Evolutionary conservation across 2,113 vertebrate species (phyloP), one percentile per base, ranked within the genome.

Genomic region (Hippolais icterina): DNA sequence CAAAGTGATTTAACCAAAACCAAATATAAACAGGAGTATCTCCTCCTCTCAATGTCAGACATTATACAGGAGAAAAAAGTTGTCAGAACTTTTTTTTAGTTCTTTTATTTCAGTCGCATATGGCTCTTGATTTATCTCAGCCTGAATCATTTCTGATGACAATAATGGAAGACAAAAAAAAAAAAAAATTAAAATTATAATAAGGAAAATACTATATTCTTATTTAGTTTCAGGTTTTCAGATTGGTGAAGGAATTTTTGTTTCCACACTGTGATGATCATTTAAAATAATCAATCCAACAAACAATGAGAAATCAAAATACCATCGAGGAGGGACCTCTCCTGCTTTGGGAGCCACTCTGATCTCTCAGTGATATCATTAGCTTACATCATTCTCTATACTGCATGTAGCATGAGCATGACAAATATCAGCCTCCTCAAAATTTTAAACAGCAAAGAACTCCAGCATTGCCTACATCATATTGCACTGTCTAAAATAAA

Each of bases 131-230:
- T 47, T 78, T 28, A 65, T 52, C 28, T 57, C 50, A 78, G 57
- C 5, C 29, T 65, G 35, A 76, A 44, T 65, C 1, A 46, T 84
- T 91, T 84, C 56, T 70, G 31, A 65, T 61, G 0, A 76, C 24
- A 63, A 33, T 27, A 64, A 37, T 0, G 1, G 13, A 39, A 35
- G 3, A 7, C 3, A 6, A 24, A 29, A 35, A 25, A 46, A 29
- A 29, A 21, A 14, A 27, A 8, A 23, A 4, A 8, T 54, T 57
- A 13, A n/a, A 72, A 54, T 56, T 75, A 6, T 44, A 80, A 5
- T 53, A 29, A 59, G 39, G 25, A 84, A 89, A 83, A 60, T 10
- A 47, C 2, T 61, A 3, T 31, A 49, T 29, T 49, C 9, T 78
- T 9, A 39, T 85, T 87, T 85, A 54, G 72, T 86, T 68, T n/a